These are phyloP conservation scores for Caprella mutica DNA, from an alignment of 2,888 invertebrate species.

Conservation along the genomic window DNA sequence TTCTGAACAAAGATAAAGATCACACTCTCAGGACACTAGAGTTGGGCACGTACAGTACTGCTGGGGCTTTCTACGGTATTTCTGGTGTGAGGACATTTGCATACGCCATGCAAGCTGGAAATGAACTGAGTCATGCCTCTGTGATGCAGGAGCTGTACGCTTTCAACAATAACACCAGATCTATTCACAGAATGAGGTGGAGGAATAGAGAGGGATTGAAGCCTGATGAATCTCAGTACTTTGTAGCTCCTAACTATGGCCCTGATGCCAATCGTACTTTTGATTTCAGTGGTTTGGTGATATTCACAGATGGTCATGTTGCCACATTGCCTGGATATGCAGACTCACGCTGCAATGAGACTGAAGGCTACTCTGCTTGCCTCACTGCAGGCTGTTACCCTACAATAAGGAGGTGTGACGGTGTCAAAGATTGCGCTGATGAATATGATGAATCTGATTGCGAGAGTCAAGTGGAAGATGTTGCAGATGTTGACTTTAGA, in stretches of 20 bases:
- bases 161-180: slow-evolving; percentile 39
- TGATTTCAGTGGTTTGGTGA: slow-evolving; percentile 43
- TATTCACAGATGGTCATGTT: slow-evolving; percentile 40
- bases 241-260: slow-evolving; percentile 44
- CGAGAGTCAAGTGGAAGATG: slow-evolving; percentile 12
- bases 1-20: slow-evolving; percentile 48
- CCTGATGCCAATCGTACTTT: slow-evolving; percentile 47
- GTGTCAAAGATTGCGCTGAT: slow-evolving; percentile 41
- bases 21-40: slow-evolving; percentile 47
- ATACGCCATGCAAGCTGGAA: slow-evolving; percentile 38
- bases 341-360: slow-evolving; percentile 32
- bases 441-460: slow-evolving; percentile 27
- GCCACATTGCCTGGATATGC: slow-evolving; percentile 27
- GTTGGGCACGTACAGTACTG: slow-evolving; percentile 44
- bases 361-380: slow-evolving; percentile 39
- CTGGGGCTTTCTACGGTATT: slow-evolving; percentile 47
- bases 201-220: slow-evolving; percentile 37
- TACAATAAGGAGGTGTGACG: slow-evolving; percentile 42
- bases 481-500: slow-evolving; percentile 17
- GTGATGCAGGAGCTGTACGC: slow-evolving; percentile 38
- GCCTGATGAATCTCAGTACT: slow-evolving; percentile 39
- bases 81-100: slow-evolving; percentile 40
- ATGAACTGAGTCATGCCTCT: slow-evolving; percentile 40
- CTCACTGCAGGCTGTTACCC: slow-evolving; percentile 41
- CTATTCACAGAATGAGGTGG: slow-evolving; percentile 38